Evolutionary conservation across 2,797 vertebrate species (phyloP).

Genomic region (Clarias pachynema): DNA sequence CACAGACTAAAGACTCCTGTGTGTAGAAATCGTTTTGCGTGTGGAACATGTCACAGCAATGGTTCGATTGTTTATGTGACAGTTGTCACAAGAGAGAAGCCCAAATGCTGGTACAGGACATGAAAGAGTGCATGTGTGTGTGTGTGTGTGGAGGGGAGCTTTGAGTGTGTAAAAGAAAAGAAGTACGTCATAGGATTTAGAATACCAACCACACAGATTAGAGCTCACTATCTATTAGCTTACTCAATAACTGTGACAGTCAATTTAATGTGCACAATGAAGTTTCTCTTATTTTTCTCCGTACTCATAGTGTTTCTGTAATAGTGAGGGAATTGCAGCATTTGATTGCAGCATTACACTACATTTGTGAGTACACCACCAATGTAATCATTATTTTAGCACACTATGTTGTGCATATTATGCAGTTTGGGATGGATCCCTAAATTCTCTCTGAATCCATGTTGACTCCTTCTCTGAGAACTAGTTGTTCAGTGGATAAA

Average conservation of each 20-base stretch:
- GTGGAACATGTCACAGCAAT: not conserved
- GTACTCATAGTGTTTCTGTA: not conserved
- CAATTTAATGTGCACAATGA: not conserved
- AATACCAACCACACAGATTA: conserved; percentile 12
- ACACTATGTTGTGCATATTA: conserved; percentile 1
- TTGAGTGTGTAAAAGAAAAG: not conserved
- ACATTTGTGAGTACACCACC: not conserved
- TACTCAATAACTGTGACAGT: conserved; percentile 9
- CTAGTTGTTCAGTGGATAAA: not conserved
- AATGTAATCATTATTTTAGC: conserved; percentile 11
- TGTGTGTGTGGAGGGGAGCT: too few species aligned
- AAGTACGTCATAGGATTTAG: conserved; percentile 1
- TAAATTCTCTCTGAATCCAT: not conserved
- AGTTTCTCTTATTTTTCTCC: not conserved
- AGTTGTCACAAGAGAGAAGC: conserved; percentile 23
- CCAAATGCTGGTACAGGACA: not conserved
- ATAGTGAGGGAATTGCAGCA: not conserved
- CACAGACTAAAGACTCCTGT: not conserved
- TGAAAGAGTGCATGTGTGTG: not conserved
- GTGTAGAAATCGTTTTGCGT: not conserved
- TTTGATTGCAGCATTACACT: conserved; percentile 4
- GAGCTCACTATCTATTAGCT: not conserved
- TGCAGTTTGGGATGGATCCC: not conserved
- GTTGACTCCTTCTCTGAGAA: not conserved
- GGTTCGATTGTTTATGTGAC: conserved; percentile 21